Conservation (phyloP, 2,888 invertebrate species). For the Amphipyra tragopoginis region DNA sequence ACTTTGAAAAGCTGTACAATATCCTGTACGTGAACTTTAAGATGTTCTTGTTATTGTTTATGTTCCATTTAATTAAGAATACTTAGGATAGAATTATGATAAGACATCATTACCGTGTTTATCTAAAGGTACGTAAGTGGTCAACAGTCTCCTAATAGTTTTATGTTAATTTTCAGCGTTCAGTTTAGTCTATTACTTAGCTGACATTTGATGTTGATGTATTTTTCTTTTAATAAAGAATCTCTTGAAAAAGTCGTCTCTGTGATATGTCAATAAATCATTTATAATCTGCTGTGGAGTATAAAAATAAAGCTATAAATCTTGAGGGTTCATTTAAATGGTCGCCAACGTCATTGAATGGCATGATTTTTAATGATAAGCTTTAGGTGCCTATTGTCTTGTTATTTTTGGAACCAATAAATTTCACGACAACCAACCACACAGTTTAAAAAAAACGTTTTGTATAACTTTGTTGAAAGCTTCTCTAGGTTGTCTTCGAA, state of each 20-base stretch:
- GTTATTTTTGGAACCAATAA: neutral
- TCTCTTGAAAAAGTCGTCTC: neutral
- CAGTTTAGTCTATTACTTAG: too few relatives aligned
- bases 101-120: too few relatives aligned
- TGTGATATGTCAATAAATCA: conserved; percentile 14
- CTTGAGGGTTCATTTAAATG: conserved; percentile 1
- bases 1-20: conserved; percentile 31
- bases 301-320: conserved; percentile 29
- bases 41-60: conserved; percentile 12
- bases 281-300: neutral
- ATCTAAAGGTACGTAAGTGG: too few relatives aligned
- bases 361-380: neutral
- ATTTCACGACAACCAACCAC: neutral
- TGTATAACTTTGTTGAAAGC: conserved; percentile 44
- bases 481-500: conserved; percentile 43
- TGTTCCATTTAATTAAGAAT: neutral
- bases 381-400: neutral
- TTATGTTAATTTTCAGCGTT: too few relatives aligned
- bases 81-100: too few relatives aligned
- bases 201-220: too few relatives aligned
- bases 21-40: conserved; percentile 5
- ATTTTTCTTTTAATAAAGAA: too few relatives aligned
- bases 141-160: too few relatives aligned
- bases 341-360: conserved; percentile 9
- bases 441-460: neutral